These are phyloP conservation scores for Eubucco bourcierii DNA, from an alignment of 2,113 vertebrate species.

Conservation along the genomic window DNA sequence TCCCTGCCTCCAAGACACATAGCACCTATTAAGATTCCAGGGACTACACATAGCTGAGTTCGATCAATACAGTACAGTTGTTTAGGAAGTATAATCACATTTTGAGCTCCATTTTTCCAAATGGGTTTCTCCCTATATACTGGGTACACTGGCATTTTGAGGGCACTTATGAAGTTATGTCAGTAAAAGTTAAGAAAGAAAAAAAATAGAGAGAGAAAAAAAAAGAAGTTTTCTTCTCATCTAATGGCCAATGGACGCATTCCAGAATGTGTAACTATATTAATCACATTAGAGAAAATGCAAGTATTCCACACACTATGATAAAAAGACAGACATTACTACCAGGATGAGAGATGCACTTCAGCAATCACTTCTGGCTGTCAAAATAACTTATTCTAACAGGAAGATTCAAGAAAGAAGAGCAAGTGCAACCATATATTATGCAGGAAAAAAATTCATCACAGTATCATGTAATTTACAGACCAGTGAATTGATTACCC, in stretches of 20 bases:
- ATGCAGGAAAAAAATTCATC: background rate
- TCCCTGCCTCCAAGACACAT: too few relatives aligned
- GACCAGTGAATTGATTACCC: background rate
- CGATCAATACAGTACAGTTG: background rate
- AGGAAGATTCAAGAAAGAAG: background rate
- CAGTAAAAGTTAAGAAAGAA: background rate
- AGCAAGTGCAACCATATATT: slow-evolving; percentile 13
- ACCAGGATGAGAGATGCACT: background rate
- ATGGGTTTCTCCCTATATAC: background rate
- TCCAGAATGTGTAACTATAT: background rate
- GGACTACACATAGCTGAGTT: accelerated
- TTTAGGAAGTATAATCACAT: background rate
- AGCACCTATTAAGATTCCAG: background rate
- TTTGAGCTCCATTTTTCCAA: background rate
- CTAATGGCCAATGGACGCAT: background rate
- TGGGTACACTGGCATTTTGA: background rate
- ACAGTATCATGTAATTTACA: background rate
- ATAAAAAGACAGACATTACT: background rate
- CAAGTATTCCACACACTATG: background rate
- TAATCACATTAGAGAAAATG: background rate
- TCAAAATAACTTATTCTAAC: slow-evolving; percentile 4
- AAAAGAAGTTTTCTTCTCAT: background rate
- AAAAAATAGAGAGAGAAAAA: background rate
- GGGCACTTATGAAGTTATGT: background rate
- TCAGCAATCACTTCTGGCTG: background rate